Base-by-base conservation (phyloP, 2,888 invertebrate species). In the Ceraclea dissimilis region DNA sequence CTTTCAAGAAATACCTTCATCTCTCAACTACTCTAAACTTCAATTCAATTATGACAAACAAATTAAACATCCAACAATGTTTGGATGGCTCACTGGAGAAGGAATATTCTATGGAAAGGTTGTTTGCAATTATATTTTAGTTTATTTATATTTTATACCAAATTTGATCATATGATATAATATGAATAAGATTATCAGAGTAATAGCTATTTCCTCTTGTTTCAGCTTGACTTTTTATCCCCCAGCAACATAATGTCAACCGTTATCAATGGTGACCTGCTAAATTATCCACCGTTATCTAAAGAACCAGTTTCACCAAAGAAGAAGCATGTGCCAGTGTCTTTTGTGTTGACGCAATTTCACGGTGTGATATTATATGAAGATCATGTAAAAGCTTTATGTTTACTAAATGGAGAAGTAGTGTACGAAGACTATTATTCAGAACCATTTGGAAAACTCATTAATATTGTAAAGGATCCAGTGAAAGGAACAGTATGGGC, bases 31-130 rank as follows among this genome's bases (percentile, higher is more conserved):
- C 70, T 93, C 94, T 0, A 84, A 84, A 13, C 74, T 95, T 54
- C 85, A 88, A 64, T 85, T 93, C 67, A 90, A 81, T 73, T 85
- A 86, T 54, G 79, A 84, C 51, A 82, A 83, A 63, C 78, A 78
- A 57, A 76, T 80, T 65, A 81, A 80, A 58, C 75, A 80, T 48
- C 93, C 93, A 0, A 86, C 84, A 66, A 81, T 83, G 2, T 90
- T 93, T 76, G 92, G 88, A 1, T 95, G 94, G 94, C 77, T 94
- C 65, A 90, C 89, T 17, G 90, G 88, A 64, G 83, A 85, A 21
- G 93, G 92, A 8, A 82, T 95, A 63, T 84, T 86, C 64, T 85
- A 84, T 73, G 89, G 89, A 43, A 82, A 88, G 78, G 90, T 92
- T 69, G 4, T n/a, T n/a, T n/a, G n/a, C n/a, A n/a, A n/a, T n/a